Conservation (phyloP, 2,888 invertebrate genomes). For the Nomada lathburiana region DNA sequence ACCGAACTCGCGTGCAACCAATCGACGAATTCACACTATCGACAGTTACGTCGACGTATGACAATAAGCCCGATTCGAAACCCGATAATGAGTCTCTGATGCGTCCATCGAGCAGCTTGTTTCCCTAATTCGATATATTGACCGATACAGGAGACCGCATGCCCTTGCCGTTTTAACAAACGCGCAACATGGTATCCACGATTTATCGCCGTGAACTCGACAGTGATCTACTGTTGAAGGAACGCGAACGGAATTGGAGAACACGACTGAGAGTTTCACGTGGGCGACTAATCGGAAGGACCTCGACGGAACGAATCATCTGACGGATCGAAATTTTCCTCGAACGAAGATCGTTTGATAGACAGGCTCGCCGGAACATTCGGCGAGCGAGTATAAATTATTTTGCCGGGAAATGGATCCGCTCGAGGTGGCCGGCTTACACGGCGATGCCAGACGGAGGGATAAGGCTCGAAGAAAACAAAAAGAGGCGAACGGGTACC, state of each 20-base stretch:
- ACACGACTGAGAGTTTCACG: neutral
- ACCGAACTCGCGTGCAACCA: neutral
- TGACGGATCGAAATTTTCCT: conserved; percentile 1
- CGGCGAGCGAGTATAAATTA: conserved; percentile 66
- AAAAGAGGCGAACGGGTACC: conserved; percentile 64
- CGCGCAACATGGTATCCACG: neutral
- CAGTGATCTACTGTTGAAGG: conserved; percentile 5
- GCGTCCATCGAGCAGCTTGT: conserved; percentile 28
- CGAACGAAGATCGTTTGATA: conserved; percentile 50
- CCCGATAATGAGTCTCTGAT: conserved; percentile 37
- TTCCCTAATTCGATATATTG: conserved; percentile 42
- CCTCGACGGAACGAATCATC: conserved; percentile 34
- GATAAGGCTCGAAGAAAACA: conserved; percentile 56
- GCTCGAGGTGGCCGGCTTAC: conserved; percentile 45
- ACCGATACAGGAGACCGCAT: conserved; percentile 10
- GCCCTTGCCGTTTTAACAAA: conserved; percentile 33
- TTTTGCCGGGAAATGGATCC: conserved; percentile 72
- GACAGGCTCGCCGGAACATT: conserved; percentile 46
- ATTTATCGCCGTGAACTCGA: conserved; percentile 19
- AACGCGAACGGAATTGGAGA: neutral
- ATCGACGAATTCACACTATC: conserved; percentile 27
- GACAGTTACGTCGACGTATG: conserved; percentile 17
- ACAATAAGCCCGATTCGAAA: conserved; percentile 47
- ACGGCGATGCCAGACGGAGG: conserved; percentile 28
- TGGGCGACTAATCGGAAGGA: conserved; percentile 24